Base-by-base conservation (phyloP, 2,888 invertebrate species). In the Drosophila birchii region DNA sequence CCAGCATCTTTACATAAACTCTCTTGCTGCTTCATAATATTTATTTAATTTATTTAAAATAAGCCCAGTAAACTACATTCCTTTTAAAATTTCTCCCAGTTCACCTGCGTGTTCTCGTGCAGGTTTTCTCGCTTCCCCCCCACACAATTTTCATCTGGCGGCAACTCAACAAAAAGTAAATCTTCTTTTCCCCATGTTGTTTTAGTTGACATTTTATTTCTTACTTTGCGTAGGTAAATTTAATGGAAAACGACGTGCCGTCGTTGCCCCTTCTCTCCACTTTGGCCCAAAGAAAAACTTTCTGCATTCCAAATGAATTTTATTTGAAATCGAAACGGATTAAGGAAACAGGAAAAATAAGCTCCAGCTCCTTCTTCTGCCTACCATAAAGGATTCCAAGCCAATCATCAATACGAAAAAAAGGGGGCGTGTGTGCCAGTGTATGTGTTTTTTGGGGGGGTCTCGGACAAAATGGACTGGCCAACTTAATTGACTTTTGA, bases 271-370 rank as follows among this genome's bases (percentile, higher is more conserved):
- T 18, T 11, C 20, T n/a, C 7, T 14, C 16, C 45, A n/a, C 26
- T 45, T n/a, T 26, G n/a, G 11, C n/a, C 45, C 18, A 5, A 7
- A n/a, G 11, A 53, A 11, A 39, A 67, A 45, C 45, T 70, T 56
- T 47, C 11, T 8, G 57, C 74, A 76, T 79, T 68, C 76, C 64
- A 78, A 83, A 80, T 79, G 79, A 79, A 90, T 82, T 90, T 90
- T 85, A 89, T 89, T 80, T 80, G 81, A 79, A 89, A 86, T 90
- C 87, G 90, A 90, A 91, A 78, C 68, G 79, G 84, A 82, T 88
- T 78, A 81, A 74, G 63, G 62, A 11, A 36, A 53, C 45, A 45
- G 53, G 60, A 38, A 39, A 71, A 72, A 61, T 62, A 56, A 49
- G 61, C 41, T 32, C 7, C 32, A 7, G 47, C 41, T 39, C 32